These are phyloP conservation scores for Hirtodrosophila trivittata DNA, from an alignment of 2,888 invertebrate genomes.

Conservation along the genomic window DNA sequence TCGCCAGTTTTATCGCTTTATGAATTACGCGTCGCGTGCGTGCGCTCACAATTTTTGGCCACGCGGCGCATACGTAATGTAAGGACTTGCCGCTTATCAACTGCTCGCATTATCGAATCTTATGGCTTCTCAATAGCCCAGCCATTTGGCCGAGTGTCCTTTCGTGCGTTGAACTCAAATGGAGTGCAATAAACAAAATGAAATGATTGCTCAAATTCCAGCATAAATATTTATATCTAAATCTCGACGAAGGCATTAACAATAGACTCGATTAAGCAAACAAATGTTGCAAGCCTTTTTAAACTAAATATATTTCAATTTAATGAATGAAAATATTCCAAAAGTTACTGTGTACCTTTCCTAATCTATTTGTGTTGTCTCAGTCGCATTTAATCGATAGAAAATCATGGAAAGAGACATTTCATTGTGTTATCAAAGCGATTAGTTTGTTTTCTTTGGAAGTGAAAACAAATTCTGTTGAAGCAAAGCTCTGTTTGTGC, in stretches of 20 bases:
- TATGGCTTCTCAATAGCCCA: constrained; percentile 55
- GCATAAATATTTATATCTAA: not conserved
- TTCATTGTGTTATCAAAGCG: no score
- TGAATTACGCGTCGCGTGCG: constrained; percentile 69
- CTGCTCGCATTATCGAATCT: constrained; percentile 41
- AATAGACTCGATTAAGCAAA: no score
- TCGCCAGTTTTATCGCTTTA: constrained; percentile 71
- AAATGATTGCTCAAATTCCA: constrained; percentile 14
- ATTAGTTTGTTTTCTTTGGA: not conserved
- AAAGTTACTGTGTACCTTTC: no score
- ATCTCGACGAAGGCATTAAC: no score
- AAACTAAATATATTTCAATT: no score
- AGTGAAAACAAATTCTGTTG: not conserved
- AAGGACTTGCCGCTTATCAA: constrained; percentile 10
- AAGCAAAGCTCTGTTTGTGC: no score
- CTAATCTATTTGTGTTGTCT: no score
- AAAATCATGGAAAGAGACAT: no score
- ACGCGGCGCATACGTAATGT: constrained; percentile 69
- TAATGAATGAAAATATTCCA: no score
- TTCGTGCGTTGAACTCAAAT: constrained; percentile 49
- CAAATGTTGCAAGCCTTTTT: no score
- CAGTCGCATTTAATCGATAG: no score
- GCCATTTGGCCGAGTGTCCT: constrained; percentile 32
- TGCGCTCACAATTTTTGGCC: constrained; percentile 45
- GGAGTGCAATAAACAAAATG: constrained; percentile 61